Evolutionary conservation across 2,797 vertebrate genomes (phyloP).

Genomic region (Gadopsis bispinosus): DNA sequence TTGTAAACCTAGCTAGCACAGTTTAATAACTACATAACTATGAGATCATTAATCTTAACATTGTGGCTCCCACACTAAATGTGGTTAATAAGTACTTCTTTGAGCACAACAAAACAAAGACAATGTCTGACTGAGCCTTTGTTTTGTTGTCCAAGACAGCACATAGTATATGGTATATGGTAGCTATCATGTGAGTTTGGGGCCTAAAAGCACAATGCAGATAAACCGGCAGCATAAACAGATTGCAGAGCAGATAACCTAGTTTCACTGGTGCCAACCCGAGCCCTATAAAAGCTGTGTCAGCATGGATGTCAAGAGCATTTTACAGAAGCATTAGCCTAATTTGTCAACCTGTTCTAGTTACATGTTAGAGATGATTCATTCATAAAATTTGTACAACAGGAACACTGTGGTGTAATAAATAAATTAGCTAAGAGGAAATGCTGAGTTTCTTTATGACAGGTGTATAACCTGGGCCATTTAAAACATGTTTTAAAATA

Average conservation of each 20-base stretch:
- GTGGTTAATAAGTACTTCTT: neutral
- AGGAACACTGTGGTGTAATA: neutral
- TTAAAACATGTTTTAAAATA: neutral
- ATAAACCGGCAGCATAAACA: constrained; percentile 21
- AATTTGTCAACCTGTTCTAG: constrained; percentile 7
- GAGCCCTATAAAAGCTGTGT: constrained; percentile 12
- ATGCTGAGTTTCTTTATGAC: neutral
- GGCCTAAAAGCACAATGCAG: neutral
- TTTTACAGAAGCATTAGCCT: constrained; percentile 21
- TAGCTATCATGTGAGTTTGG: neutral
- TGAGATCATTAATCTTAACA: neutral
- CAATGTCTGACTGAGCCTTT: neutral
- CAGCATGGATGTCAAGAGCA: neutral
- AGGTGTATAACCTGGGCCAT: neutral
- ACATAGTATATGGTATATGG: too few relatives aligned
- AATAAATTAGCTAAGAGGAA: constrained; percentile 4
- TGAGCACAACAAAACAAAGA: neutral
- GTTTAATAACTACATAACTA: neutral
- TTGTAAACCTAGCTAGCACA: neutral
- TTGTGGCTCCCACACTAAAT: neutral
- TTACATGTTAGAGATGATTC: neutral
- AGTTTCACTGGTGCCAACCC: neutral
- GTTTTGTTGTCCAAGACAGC: constrained; percentile 24
- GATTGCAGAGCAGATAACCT: constrained; percentile 23
- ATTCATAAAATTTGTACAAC: neutral